Percentiles rank a stretch among this genome's conserved stretches.
These are phyloP conservation scores for Thymelicus acteon DNA, from an alignment of 2,888 invertebrate genomes.

Conservation along the genomic window DNA sequence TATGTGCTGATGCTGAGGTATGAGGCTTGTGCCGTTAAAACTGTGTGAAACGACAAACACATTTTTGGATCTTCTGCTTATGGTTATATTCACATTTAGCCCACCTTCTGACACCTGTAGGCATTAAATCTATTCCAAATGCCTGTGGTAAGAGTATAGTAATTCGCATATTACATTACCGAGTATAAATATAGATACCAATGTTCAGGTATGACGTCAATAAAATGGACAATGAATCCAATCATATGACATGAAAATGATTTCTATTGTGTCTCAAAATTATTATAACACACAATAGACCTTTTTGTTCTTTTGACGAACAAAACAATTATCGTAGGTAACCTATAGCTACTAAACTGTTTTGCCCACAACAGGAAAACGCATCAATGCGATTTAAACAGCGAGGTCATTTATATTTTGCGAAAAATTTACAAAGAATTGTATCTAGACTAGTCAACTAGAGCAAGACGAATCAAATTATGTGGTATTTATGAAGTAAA, in stretches of 20 bases:
- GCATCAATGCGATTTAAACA: background rate
- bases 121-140: no score
- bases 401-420: background rate
- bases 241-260: slow-evolving; percentile 5
- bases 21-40: slow-evolving; percentile 16
- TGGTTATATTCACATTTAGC: no score
- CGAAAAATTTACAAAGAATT: background rate
- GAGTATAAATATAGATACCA: no score
- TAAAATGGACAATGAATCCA: slow-evolving; percentile 5
- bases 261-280: slow-evolving; percentile 5
- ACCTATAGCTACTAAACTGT: background rate
- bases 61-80: background rate
- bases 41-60: slow-evolving; percentile 14
- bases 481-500: no score
- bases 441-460: background rate
- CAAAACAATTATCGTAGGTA: background rate
- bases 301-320: background rate
- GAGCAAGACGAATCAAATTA: no score
- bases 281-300: slow-evolving; percentile 2
- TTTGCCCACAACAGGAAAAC: background rate
- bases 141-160: no score
- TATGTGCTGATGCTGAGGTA: slow-evolving; percentile 6
- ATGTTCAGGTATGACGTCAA: background rate
- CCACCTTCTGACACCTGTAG: no score
- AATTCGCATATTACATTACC: no score